Base-by-base conservation (phyloP, 1,140 invertebrate species). In the Zaprionus camerounensis region DNA sequence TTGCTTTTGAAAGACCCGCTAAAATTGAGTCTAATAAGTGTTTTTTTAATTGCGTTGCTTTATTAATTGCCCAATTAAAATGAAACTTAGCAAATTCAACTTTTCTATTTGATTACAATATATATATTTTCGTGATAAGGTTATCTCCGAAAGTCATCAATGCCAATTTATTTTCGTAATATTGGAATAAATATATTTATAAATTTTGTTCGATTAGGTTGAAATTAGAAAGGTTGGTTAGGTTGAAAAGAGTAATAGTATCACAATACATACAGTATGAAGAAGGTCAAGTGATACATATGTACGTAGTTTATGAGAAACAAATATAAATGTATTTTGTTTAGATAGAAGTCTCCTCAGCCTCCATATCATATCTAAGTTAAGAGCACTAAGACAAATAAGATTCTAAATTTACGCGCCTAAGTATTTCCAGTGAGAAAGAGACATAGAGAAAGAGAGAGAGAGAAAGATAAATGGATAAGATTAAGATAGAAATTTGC, bases 21-120 rank as follows among this genome's bases (percentile, higher is more conserved):
- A 12, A 38, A 66, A n/a, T 73, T 75, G 58, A 17, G n/a, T 7
- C 41, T 46, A n/a, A 46, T 17, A 3, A 71, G 69, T 53, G 77
- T 56, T 67, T 75, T 11, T 86, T 76, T 86, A 79, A 86, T 86
- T 86, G 71, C 38, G 57, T 65, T 44, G 46, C 56, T 68, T 28
- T 41, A 68, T 61, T 73, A 41, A 62, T 67, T 61, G 66, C 11
- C 20, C 46, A 28, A 20, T 53, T 61, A 49, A 74, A 46, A 17
- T 20, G n/a, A 17, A 20, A 46, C 7, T 11, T 11, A 2, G n/a
- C n/a, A 3, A 11, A 46, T 9, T 17, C 7, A 46, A 44, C 41
- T 46, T 17, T 46, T 46, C 41, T 46, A 46, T 44, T 46, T 46
- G n/a, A 46, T 46, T 46, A 17, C 2, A 34, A 34, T 34, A 11